Base-by-base conservation (phyloP, 2,113 vertebrate genomes). In the Marmota flaviventris region DNA sequence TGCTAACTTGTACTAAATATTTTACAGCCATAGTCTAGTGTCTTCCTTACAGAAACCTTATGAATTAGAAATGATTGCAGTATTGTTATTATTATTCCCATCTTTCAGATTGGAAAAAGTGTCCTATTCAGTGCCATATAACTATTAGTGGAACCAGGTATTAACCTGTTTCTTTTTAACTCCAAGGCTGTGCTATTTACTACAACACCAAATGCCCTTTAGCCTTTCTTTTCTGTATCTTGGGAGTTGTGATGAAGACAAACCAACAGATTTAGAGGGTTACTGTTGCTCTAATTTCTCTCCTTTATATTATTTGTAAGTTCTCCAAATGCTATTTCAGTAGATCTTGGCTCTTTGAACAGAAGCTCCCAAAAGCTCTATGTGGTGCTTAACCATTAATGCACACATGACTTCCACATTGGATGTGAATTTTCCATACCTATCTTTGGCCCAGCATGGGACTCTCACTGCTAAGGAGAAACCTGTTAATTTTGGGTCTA, bases 191-290 rank as follows among this genome's bases (percentile, higher is more conserved):
- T 51, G 48, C 48, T 90, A 61, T 91, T 86, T 84, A 78, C 7
- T 73, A 48, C 11, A 78, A 56, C 45, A 92, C 29, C 11, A 67
- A 61, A 65, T 51, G 16, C 56, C 63, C 77, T 8, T 79, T 90
- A 90, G 58, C 22, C 58, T 96, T 92, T 92, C 45, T 92, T 86
- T 93, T 90, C 53, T 82, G 9, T 39, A 25, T 87, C 34, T 90
- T 88, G 39, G n/a, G 75, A 90, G 24, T 93, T 96, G 61, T 96
- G 70, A 85, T 76, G 78, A 81, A 12, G 69, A 93, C 48, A 90
- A 58, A 27, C 18, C n/a, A 95, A 70, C 45, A 65, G 63, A 85
- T 94, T 82, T 83, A 85, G 39, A 89, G 70, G 69, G 69, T 75
- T 34, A 51, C 32, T 1, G 4, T 48, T 58, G 34, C 18, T 78